A percentile compares a stretch with the other conserved stretches of the same genome.
These are phyloP conservation scores for Hypolimnas misippus DNA, from an alignment of 2,888 invertebrate genomes.

Conservation along the genomic window DNA sequence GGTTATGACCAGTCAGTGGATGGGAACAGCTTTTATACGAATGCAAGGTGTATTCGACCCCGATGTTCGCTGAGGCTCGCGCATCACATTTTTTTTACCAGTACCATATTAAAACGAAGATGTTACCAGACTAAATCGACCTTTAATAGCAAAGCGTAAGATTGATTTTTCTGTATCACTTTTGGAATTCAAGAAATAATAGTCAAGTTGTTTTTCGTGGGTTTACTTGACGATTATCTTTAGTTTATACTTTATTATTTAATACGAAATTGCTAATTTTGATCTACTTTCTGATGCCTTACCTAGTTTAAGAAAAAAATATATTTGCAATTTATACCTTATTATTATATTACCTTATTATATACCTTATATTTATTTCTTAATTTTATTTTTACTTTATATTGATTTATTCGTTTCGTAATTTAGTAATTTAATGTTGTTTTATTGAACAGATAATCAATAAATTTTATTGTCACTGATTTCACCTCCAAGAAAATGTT, in stretches of 20 bases:
- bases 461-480: no score
- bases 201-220: background rate
- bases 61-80: constrained; percentile 19
- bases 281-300: no score
- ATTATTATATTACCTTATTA: no score
- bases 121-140: background rate
- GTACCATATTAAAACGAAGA: background rate
- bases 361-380: no score
- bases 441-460: no score
- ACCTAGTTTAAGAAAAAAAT: no score
- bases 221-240: background rate
- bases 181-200: background rate
- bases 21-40: constrained; percentile 14
- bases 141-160: background rate
- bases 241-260: background rate
- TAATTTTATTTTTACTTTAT: no score
- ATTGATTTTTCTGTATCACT: background rate
- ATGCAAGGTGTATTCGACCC: constrained; percentile 29
- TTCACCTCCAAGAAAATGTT: no score
- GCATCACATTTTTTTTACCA: constrained; percentile 5
- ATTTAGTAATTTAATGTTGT: no score
- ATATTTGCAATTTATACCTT: no score
- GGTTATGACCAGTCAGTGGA: constrained; percentile 10
- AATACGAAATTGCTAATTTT: no score
- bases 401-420: no score